These are phyloP conservation scores for Nesoenas mayeri DNA, from an alignment of 2,113 vertebrate species.

Conservation along the genomic window DNA sequence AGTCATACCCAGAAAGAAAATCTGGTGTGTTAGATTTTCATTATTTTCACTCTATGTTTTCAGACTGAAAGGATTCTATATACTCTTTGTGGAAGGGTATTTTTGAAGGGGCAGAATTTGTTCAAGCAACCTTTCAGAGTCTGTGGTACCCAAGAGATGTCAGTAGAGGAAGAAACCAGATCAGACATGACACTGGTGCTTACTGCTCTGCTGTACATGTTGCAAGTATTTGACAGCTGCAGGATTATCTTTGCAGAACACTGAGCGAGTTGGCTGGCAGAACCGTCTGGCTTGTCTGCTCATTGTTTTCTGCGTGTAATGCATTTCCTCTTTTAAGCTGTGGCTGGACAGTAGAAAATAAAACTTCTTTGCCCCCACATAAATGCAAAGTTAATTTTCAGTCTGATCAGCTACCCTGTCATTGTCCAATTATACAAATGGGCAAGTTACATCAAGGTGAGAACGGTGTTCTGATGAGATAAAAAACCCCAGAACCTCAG, in stretches of 20 bases:
- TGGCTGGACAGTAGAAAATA: neutral
- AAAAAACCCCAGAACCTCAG: neutral
- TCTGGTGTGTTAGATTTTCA: neutral
- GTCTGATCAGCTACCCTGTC: neutral
- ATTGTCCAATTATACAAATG: neutral
- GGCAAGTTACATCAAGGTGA: neutral
- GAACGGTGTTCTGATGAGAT: neutral
- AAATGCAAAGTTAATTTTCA: neutral
- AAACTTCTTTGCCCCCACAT: neutral
- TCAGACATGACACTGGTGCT: neutral
- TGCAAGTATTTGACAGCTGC: neutral
- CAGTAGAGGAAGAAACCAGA: neutral
- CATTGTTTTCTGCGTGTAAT: neutral
- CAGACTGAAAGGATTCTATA: neutral
- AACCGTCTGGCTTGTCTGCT: neutral
- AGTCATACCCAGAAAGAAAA: neutral
- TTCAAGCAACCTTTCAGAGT: neutral
- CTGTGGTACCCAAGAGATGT: neutral
- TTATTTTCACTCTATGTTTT: neutral
- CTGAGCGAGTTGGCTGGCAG: accelerated
- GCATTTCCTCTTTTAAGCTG: neutral
- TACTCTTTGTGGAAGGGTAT: neutral
- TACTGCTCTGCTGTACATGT: neutral
- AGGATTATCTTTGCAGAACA: neutral
- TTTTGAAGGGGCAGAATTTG: neutral